phyloP scores from a whole-genome alignment of 2,888 invertebrate species.

The Rosalia funebris region DNA sequence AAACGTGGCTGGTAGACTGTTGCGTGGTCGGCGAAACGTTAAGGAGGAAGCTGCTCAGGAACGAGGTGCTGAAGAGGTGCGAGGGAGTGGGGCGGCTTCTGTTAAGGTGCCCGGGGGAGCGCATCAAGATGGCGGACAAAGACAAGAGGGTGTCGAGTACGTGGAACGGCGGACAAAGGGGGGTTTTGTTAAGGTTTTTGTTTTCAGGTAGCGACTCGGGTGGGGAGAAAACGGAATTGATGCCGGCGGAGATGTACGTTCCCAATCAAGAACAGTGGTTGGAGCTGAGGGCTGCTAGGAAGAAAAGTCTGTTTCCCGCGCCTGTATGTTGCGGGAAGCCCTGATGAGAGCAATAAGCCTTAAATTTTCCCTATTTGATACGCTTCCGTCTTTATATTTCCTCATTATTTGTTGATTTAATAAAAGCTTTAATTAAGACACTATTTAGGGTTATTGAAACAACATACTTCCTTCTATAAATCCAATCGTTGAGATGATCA shows the following conservation, averaged over 20 bases:
- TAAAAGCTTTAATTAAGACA: too few relatives aligned
- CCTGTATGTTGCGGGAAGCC: conserved; percentile 50
- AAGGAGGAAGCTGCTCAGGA: conserved; percentile 69
- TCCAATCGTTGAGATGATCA: too few relatives aligned
- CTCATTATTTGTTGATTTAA: too few relatives aligned
- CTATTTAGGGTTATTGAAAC: too few relatives aligned
- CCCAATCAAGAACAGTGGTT: conserved; percentile 92
- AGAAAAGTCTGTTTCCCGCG: conserved; percentile 45
- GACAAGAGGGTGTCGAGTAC: conserved; percentile 43
- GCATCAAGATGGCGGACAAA: conserved; percentile 76
- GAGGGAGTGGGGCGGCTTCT: conserved; percentile 86
- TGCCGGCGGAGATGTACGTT: conserved; percentile 94
- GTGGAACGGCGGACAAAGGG: too few relatives aligned
- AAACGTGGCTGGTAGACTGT: conserved; percentile 78
- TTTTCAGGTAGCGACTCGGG: conserved; percentile 39
- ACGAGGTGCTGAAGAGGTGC: conserved; percentile 77
- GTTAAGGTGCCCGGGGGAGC: conserved; percentile 82
- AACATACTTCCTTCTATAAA: too few relatives aligned
- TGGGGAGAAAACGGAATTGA: conserved; percentile 66
- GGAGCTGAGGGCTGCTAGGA: conserved; percentile 72
- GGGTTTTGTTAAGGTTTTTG: conserved; percentile 4
- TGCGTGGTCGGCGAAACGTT: conserved; percentile 67
- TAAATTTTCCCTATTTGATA: too few relatives aligned
- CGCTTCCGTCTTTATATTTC: too few relatives aligned
- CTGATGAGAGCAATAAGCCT: too few relatives aligned